Conservation (phyloP, 2,113 vertebrate species). For the Hippopotamus amphibius region DNA sequence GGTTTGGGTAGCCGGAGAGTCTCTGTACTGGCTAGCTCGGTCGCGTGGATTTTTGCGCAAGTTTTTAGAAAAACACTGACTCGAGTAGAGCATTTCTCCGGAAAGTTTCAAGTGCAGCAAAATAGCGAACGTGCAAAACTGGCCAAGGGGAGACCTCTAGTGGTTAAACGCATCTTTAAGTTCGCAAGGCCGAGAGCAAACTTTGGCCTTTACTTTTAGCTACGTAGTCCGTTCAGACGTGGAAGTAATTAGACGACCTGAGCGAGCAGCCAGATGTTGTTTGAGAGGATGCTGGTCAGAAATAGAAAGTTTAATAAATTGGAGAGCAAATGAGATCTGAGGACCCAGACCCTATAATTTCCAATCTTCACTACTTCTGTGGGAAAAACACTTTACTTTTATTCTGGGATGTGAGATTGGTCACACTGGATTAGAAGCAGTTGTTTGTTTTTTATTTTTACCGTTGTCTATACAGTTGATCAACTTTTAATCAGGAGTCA, state of each 20-base stretch:
- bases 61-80: constrained; percentile 84
- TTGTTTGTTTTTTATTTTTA: background rate
- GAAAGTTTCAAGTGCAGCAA: constrained; percentile 85
- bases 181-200: constrained; percentile 78
- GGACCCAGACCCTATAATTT: background rate
- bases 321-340: background rate
- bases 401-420: background rate
- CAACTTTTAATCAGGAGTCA: background rate
- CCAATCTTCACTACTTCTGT: background rate
- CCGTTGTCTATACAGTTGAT: background rate
- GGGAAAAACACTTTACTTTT: background rate
- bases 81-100: constrained; percentile 82
- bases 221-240: constrained; percentile 78
- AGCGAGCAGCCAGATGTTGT: constrained; percentile 55
- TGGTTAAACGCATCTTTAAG: constrained; percentile 74
- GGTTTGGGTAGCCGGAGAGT: constrained; percentile 13
- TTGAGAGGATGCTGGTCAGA: constrained; percentile 63
- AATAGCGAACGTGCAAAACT: constrained; percentile 82
- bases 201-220: constrained; percentile 83
- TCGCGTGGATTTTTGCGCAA: constrained; percentile 84
- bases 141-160: constrained; percentile 84
- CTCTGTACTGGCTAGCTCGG: constrained; percentile 51
- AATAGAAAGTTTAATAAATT: constrained; percentile 5
- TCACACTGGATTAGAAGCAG: background rate
- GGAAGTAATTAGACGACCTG: constrained; percentile 76